Conservation (phyloP, 2,888 invertebrate genomes). For the Drosophila kokeensis region DNA sequence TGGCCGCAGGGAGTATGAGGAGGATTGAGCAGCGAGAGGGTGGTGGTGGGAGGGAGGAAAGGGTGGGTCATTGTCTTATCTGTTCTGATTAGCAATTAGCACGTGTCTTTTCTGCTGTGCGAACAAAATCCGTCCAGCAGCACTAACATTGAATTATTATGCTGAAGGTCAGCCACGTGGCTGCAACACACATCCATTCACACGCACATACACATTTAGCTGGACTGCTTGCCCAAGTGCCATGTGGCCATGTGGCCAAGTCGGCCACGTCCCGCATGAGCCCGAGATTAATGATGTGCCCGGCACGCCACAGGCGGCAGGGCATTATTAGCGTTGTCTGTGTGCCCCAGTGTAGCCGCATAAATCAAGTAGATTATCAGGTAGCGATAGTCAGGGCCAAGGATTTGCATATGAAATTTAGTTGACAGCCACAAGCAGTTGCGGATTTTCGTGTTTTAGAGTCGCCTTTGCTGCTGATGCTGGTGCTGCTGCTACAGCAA, state of each 20-base stretch:
- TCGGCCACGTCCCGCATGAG: constrained; percentile 64
- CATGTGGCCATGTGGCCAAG: constrained; percentile 23
- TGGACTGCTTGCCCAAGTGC: constrained; percentile 2
- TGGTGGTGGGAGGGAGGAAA: not conserved
- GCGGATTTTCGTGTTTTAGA: constrained; percentile 39
- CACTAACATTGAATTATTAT: constrained; percentile 72
- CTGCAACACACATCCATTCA: constrained; percentile 15
- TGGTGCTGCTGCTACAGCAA: not conserved
- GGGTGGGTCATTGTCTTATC: constrained; percentile 54
- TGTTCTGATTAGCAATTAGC: constrained; percentile 76
- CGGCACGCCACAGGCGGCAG: constrained; percentile 49
- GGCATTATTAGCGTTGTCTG: constrained; percentile 61
- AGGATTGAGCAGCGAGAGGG: not conserved
- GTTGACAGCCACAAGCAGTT: constrained; percentile 72
- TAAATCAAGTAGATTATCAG: constrained; percentile 77
- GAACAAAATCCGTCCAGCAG: constrained; percentile 29
- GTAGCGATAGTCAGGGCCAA: constrained; percentile 72
- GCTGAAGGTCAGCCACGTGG: constrained; percentile 71
- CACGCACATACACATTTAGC: not conserved
- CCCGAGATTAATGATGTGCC: constrained; percentile 75
- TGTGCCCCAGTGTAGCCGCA: constrained; percentile 61
- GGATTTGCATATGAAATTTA: constrained; percentile 80
- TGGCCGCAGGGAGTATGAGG: constrained; percentile 25
- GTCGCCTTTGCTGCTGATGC: constrained; percentile 5
- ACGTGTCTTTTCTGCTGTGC: constrained; percentile 63